These are phyloP conservation scores for Chlorocebus sabaeus DNA, from an alignment of 2,113 vertebrate genomes.

Conservation along the genomic window DNA sequence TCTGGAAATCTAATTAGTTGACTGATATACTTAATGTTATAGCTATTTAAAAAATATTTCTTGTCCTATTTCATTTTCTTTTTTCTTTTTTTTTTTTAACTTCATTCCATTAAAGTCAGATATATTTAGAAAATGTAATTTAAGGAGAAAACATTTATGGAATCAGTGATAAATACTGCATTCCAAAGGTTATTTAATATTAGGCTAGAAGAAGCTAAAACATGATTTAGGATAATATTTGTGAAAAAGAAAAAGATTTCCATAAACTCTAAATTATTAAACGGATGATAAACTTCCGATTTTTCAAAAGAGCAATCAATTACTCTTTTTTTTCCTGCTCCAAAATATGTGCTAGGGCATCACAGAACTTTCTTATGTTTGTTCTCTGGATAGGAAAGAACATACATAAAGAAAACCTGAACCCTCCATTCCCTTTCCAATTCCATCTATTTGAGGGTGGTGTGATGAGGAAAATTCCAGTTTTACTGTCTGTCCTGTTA, in stretches of 20 bases:
- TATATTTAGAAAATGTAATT: not conserved
- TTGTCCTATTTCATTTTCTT: not conserved
- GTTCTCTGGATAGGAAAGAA: not conserved
- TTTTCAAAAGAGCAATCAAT: not conserved
- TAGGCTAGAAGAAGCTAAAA: not conserved
- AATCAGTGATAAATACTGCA: not conserved
- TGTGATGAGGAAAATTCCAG: not conserved
- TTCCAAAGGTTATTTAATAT: not conserved
- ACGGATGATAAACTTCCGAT: not conserved
- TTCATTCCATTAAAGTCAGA: not conserved
- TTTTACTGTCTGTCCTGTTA: not conserved
- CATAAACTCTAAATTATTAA: slow-evolving; percentile 23
- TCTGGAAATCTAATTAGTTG: not conserved
- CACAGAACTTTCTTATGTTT: not conserved
- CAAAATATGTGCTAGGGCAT: not conserved
- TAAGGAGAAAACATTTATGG: not conserved
- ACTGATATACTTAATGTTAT: not conserved
- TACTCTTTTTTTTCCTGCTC: not conserved
- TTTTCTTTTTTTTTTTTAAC: not conserved
- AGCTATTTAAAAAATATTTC: not conserved
- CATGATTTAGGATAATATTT: not conserved
- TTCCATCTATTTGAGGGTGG: not conserved
- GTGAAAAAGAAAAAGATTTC: not conserved
- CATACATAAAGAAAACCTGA: not conserved
- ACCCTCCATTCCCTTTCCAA: not conserved